A percentile compares a stretch with the other conserved stretches of the same genome.
Conservation (phyloP, 1,140 invertebrate genomes). For the Drosophila nasuta region DNA sequence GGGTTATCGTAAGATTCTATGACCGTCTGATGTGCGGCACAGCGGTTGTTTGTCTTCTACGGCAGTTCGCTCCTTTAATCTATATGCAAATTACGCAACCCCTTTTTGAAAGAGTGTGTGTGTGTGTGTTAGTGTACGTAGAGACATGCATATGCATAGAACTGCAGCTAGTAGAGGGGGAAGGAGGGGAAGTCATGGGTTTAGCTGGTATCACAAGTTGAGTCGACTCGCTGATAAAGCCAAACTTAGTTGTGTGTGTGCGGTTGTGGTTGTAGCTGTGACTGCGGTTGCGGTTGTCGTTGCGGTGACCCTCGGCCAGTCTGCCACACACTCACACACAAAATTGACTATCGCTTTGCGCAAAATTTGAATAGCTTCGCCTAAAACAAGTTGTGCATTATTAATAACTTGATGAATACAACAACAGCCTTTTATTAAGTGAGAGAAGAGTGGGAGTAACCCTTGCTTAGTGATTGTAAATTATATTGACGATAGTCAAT, state of each 20-base stretch:
- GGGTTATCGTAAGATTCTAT: constrained; percentile 29
- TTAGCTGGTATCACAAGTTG: constrained; percentile 27
- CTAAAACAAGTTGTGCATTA: background rate
- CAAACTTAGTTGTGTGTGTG: constrained; percentile 24
- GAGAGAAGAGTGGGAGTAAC: no score
- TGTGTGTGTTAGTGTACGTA: constrained; percentile 4
- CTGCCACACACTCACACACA: constrained; percentile 1
- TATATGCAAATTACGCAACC: constrained; percentile 57
- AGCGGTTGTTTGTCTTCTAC: constrained; percentile 49
- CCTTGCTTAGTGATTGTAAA: no score
- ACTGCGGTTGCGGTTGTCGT: background rate
- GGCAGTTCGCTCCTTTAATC: constrained; percentile 54
- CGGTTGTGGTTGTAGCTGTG: constrained; percentile 7
- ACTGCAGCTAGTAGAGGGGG: constrained; percentile 8
- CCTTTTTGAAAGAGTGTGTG: constrained; percentile 20
- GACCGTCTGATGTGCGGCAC: constrained; percentile 14
- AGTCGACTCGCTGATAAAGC: constrained; percentile 35
- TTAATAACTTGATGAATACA: no score
- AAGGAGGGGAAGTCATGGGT: background rate
- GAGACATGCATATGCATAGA: constrained; percentile 26
- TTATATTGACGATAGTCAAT: no score
- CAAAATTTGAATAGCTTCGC: background rate
- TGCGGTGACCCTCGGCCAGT: constrained; percentile 18
- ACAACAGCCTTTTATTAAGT: no score
- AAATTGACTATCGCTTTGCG: constrained; percentile 2